phyloP scores from a whole-genome alignment of 2,113 vertebrate species.

The Willisornis vidua region DNA sequence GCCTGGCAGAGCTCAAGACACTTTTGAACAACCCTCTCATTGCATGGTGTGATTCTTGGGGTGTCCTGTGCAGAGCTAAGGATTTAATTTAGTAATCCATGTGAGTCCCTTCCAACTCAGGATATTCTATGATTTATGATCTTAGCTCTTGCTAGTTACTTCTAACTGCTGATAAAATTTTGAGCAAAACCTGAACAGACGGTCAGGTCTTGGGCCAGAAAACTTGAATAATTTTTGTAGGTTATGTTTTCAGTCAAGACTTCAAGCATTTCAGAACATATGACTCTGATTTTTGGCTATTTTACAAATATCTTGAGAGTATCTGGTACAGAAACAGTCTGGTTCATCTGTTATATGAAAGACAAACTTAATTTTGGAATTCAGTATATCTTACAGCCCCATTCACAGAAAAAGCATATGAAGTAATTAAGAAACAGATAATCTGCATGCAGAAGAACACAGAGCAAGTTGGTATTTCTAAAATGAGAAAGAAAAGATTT shows the following conservation, averaged over 20 bases:
- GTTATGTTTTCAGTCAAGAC: neutral
- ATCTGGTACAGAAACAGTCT: neutral
- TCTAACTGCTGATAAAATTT: neutral
- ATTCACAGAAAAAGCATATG: conserved; percentile 12
- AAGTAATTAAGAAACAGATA: conserved; percentile 41
- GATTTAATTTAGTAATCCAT: neutral
- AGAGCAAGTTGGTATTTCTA: conserved; percentile 52
- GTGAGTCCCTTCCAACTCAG: neutral
- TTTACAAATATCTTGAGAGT: neutral
- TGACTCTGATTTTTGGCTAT: neutral
- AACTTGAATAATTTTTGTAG: neutral
- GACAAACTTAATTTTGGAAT: neutral
- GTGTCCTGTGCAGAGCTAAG: neutral
- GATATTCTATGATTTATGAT: neutral
- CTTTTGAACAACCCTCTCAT: fast-evolving
- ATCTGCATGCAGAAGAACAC: neutral
- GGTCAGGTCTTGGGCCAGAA: neutral
- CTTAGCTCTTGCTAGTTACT: neutral
- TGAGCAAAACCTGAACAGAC: neutral
- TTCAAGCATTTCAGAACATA: neutral
- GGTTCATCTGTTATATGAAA: neutral
- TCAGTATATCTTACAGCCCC: neutral
- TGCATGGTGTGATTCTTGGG: neutral
- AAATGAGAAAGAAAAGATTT: conserved; percentile 57
- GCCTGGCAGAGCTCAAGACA: neutral